Conservation (phyloP, 1,140 invertebrate species). For the Diprion similis region DNA sequence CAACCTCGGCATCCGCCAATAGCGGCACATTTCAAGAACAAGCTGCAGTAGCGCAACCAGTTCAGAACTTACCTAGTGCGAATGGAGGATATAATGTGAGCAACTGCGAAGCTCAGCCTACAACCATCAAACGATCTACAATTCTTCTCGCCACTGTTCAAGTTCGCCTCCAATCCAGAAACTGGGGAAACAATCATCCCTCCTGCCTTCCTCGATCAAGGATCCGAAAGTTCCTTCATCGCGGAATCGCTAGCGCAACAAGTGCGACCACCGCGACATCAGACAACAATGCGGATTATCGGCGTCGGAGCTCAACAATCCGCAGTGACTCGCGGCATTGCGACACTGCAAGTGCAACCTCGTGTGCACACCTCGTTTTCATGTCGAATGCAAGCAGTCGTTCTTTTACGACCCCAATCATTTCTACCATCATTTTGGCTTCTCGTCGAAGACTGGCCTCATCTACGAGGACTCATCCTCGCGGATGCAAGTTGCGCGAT, state of each 20-base stretch:
- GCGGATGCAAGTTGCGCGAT: no score
- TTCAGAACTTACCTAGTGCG: neutral
- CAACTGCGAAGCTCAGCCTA: neutral
- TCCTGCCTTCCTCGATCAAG: no score
- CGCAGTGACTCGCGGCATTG: conserved; percentile 1
- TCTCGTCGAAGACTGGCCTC: neutral
- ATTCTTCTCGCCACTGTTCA: neutral
- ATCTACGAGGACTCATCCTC: conserved; percentile 2
- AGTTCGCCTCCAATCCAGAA: neutral
- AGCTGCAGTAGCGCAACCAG: no score
- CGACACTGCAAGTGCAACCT: neutral
- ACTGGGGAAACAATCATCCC: no score
- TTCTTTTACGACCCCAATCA: neutral
- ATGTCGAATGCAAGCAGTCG: neutral
- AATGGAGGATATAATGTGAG: neutral
- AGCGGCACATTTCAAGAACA: neutral
- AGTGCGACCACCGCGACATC: neutral
- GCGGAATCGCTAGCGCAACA: no score
- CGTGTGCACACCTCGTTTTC: neutral
- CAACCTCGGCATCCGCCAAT: neutral
- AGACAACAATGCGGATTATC: conserved; percentile 8
- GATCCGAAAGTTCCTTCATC: no score
- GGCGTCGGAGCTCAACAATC: conserved; percentile 11
- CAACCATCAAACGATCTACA: neutral
- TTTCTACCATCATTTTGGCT: neutral